Evolutionary conservation across 2,797 vertebrate genomes (phyloP), one percentile per base, ranked within the genome.

Genomic region (Sebastes alutus): DNA sequence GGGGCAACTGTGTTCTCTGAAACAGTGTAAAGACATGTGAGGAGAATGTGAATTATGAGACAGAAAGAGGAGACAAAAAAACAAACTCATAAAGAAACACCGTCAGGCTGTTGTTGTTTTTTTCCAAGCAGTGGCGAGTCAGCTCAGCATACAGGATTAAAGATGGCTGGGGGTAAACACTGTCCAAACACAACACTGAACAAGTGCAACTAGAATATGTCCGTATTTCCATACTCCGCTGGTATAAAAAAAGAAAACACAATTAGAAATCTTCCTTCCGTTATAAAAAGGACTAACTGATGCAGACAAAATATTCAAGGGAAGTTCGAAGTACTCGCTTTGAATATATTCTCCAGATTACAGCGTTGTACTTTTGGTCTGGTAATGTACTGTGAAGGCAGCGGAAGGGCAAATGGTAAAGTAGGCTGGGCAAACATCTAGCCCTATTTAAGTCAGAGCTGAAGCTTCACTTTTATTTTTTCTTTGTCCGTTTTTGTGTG

Each of bases 401-500:
- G 71, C 20, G 23, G 84, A 92, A 88, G 85, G 92, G 84, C 87
- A 90, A 84, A 85, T n/a, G 72, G 67, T 88, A 84, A 89, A 88
- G 75, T 82, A 76, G 71, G 62, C 82, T 72, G 68, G 76, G 80
- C 83, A 91, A 92, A 87, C 82, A 90, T 89, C 76, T 49, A 78
- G 42, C 58, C 56, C 74, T 77, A 77, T 91, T 93, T 76, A 91
- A 89, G 62, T 85, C 66, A 14, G 81, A 83, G 75, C 59, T 70
- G 68, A 73, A 92, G 86, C 85, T 87, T 75, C 72, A 23, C 72
- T 85, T 87, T 85, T 88, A 77, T 77, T 84, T 64, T 77, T 52
- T 71, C 72, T 85, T 88, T 89, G 88, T 87, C 85, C 71, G n/a
- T 90, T 90, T 93, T 90, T 90, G 91, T 93, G 92, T 94, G 93